A percentile compares a stretch with the other conserved stretches of the same genome.
Conservation (phyloP, 2,113 vertebrate genomes). For the Alligator sinensis region DNA sequence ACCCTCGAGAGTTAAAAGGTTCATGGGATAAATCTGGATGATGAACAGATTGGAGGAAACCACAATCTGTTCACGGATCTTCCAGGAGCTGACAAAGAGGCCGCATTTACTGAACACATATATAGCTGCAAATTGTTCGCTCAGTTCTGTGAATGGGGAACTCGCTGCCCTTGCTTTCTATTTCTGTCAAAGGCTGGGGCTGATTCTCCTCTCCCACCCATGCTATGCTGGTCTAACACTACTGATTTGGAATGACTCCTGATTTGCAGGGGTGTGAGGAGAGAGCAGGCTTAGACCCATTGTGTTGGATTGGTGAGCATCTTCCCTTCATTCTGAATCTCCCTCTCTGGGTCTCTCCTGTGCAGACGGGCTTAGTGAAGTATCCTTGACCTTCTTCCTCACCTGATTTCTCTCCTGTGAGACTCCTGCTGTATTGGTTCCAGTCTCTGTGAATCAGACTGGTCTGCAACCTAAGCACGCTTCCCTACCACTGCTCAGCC, state of each 20-base stretch:
- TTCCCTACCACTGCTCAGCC: neutral
- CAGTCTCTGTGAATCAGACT: neutral
- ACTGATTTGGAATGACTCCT: neutral
- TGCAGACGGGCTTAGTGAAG: neutral
- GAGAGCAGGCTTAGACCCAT: neutral
- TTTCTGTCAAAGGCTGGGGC: accelerated
- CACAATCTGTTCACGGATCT: constrained; percentile 24
- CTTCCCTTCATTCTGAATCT: neutral
- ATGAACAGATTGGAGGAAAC: neutral
- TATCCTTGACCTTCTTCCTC: neutral
- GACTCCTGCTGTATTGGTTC: neutral
- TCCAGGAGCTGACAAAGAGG: neutral
- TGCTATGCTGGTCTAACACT: constrained; percentile 1
- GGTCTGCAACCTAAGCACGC: neutral
- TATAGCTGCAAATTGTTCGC: neutral
- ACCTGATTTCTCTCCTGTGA: neutral
- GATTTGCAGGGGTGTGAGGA: neutral
- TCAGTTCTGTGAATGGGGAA: neutral
- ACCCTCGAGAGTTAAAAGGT: neutral
- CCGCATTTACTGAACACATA: neutral
- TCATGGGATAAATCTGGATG: neutral
- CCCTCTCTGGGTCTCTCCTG: neutral
- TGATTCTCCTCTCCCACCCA: neutral
- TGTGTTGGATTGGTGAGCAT: neutral
- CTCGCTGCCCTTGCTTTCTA: neutral